Base-by-base conservation (phyloP, 1,140 invertebrate genomes). In the Hermatobates lingyangjiaoensis region DNA sequence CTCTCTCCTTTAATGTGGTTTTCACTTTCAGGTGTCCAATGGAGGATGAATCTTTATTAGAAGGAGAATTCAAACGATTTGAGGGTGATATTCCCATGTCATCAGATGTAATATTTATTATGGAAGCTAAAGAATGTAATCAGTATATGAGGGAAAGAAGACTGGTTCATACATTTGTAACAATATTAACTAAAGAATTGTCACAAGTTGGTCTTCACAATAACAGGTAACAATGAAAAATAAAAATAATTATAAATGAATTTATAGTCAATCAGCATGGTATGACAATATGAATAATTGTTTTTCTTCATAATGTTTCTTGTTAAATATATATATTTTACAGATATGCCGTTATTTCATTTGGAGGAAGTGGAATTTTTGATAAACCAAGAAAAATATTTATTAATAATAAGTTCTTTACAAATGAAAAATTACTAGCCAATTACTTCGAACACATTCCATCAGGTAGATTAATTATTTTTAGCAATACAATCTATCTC, bases 61-160 rank as follows among this genome's bases (percentile, higher is more conserved):
- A 88, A 65, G 82, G 83, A 2, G 74, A 78, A 12, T 80, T 83
- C 57, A 64, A 73, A 10, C 65, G 71, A 40, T 60, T 84, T 2
- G 64, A 66, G 30, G 66, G 62, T 1, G 58, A 68, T 23, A 65
- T 79, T 2, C 77, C 78, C 0, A 69, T 66, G 30, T 81, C 83
- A 1, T 76, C 80, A 14, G 90, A 95, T 62, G 68, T 92, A 1
- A 83, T 93, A 26, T 87, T 94, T 61, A 77, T 93, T 40, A 73
- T 93, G 0, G 89, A 93, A 63, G 83, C 86, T 2, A 85, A 85
- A 58, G 63, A 68, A 2, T 93, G 88, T 61, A 91, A 91, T 66
- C 68, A 67, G 34, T 75, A 80, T 54, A 64, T 80, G 1, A 71
- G 68, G 27, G 66, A 66, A 25, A 71, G 72, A 50, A 76, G 75